phyloP scores from a whole-genome alignment of 2,113 vertebrate species.

The Gallinago paraguaiae region DNA sequence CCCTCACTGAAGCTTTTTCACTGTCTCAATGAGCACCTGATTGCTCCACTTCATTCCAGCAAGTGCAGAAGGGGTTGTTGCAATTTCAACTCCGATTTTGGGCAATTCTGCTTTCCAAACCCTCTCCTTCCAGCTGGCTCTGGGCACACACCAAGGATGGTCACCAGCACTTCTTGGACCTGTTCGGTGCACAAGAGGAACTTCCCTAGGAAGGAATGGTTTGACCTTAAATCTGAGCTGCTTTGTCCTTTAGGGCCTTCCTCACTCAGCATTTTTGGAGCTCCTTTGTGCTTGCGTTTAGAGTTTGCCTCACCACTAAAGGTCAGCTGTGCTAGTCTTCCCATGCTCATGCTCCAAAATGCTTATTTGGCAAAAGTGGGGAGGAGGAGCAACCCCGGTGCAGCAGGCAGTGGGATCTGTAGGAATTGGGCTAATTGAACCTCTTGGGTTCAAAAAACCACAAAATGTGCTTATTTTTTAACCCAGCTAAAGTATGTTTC shows the following conservation, averaged over 20 bases:
- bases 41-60: not conserved
- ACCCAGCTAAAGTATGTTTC: not conserved
- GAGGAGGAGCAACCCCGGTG: not conserved
- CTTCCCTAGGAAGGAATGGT: not conserved
- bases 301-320: not conserved
- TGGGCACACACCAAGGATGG: accelerated
- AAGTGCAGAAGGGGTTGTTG: accelerated
- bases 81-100: not conserved
- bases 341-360: not conserved
- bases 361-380: not conserved
- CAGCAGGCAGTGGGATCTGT: not conserved
- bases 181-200: not conserved
- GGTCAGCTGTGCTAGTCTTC: not conserved
- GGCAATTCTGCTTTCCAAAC: not conserved
- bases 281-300: not conserved
- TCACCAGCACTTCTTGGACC: not conserved
- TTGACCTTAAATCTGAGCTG: not conserved
- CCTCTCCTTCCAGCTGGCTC: not conserved
- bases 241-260: not conserved
- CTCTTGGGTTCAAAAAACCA: not conserved
- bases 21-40: not conserved
- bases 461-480: not conserved
- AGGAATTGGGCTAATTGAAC: not conserved
- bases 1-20: not conserved
- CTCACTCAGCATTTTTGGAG: not conserved